Base-by-base conservation (phyloP, 1,140 invertebrate genomes). In the Macrostomum lignano region DNA sequence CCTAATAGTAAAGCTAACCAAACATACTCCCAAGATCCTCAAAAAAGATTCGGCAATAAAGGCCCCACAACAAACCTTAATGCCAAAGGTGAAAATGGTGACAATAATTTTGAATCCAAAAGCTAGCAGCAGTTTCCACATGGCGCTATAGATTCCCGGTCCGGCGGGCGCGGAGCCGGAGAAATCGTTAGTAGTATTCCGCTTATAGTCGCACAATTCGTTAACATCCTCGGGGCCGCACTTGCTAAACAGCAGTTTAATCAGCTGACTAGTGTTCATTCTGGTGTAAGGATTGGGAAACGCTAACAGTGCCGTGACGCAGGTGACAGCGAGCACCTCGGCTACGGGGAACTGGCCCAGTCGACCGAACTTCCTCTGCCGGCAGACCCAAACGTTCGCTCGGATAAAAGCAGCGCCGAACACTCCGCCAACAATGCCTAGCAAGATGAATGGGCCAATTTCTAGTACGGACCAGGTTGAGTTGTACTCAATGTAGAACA, bases 391-490 rank as follows among this genome's bases (percentile, higher is more conserved):
- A 35, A 93, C 68, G 59, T 96, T 96, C 2, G 72, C 73, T 58
- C 78, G 82, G 44, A 94, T 96, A 48, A 98, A 98, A 34, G 91
- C 62, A 11, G 78, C 74, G 17, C 84, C 91, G 50, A 93, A 81
- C n/a, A 84, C 61, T 22, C 84, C 82, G 33, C 88, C 88, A 53
- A 94, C 74, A 38, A 88, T 74, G 43, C 91, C 91, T 2, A 98
- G 64, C 22, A 81, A 67, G 14, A 91, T 72, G 51, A 98, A 98
- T 1, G 86, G 82, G 44, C 96, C 70, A 2, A 98, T 64, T 58
- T 98, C 91, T 44, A 94, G 79, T 49, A 94, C 84, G 51, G 91
- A 84, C 86, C 88, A 98, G 0, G 82, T 81, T 55, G 88, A 84
- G 54, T 75, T 84, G 57, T 94, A 96, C 52, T 98, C 81, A 1